Percentiles rank a stretch among this genome's conserved stretches.
These are phyloP conservation scores for Phymanthus crucifer DNA, from an alignment of 92 coral and sea anemone species.

Conservation along the genomic window DNA sequence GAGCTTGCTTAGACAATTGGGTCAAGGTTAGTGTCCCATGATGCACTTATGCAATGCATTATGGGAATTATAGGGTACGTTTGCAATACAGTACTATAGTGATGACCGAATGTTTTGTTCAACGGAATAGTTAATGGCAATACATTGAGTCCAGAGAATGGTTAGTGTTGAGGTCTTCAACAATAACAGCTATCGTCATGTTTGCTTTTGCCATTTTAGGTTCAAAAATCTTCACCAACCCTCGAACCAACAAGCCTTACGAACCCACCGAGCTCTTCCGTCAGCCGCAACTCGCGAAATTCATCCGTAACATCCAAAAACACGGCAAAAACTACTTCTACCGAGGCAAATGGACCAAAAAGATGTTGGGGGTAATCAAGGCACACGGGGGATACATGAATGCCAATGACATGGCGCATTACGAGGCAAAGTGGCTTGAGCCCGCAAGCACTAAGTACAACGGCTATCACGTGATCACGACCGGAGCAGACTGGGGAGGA, in stretches of 20 bases:
- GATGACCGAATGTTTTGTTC: no score
- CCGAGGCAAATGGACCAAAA: conserved; percentile 73
- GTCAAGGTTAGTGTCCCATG: no score
- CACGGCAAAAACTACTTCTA: conserved; percentile 68
- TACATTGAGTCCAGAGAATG: background rate
- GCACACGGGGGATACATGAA: conserved; percentile 61
- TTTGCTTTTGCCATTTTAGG: conserved; percentile 31
- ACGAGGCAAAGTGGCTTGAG: conserved; percentile 66
- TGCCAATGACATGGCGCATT: conserved; percentile 61
- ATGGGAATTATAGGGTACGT: no score
- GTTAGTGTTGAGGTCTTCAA: background rate
- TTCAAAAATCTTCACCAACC: conserved; percentile 62
- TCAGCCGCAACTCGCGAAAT: conserved; percentile 71
- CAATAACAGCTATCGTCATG: background rate
- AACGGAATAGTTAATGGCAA: no score
- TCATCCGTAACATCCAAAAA: conserved; percentile 56
- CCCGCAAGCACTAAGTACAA: conserved; percentile 72
- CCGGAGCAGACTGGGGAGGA: conserved; percentile 82
- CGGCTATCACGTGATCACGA: conserved; percentile 59
- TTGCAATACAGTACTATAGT: no score
- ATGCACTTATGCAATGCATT: no score
- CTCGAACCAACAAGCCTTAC: conserved; percentile 66
- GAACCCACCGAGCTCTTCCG: conserved; percentile 58
- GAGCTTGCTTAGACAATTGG: no score
- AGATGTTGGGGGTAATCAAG: conserved; percentile 49